Conservation (phyloP, 2,888 invertebrate genomes). For the Deilephila porcellus region DNA sequence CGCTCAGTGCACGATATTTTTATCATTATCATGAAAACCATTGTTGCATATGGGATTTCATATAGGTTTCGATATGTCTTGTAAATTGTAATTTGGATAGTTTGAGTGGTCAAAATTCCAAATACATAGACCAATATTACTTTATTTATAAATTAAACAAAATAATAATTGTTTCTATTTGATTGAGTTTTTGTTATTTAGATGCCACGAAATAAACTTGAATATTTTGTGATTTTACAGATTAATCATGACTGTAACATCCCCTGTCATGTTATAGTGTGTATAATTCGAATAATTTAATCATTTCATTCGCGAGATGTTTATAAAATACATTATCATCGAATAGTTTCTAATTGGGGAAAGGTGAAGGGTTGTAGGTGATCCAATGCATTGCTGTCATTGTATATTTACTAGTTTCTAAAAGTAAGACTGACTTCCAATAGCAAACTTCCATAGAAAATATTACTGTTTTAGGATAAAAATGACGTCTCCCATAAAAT, state of each 20-base stretch:
- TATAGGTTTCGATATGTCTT: not conserved
- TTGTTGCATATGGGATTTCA: not conserved
- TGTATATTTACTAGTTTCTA: not conserved
- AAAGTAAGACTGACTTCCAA: slow-evolving; percentile 5
- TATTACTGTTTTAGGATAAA: not conserved
- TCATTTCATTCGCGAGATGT: not conserved
- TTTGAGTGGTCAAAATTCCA: not conserved
- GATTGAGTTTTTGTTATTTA: not conserved
- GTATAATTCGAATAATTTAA: no score
- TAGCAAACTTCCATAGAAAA: not conserved
- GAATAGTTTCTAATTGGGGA: no score
- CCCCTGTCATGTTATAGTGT: no score
- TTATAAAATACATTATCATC: not conserved
- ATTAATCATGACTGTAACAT: no score
- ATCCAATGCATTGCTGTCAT: not conserved
- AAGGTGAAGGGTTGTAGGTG: no score
- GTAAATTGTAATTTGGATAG: not conserved
- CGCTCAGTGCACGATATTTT: not conserved
- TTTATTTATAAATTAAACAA: slow-evolving; percentile 1
- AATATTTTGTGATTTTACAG: not conserved
- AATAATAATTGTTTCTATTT: not conserved
- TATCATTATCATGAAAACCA: not conserved
- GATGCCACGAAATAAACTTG: not conserved
- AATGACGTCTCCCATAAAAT: not conserved
- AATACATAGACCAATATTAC: not conserved